Conservation (phyloP, 1,140 invertebrate genomes). For the Frieseomelitta varia region DNA sequence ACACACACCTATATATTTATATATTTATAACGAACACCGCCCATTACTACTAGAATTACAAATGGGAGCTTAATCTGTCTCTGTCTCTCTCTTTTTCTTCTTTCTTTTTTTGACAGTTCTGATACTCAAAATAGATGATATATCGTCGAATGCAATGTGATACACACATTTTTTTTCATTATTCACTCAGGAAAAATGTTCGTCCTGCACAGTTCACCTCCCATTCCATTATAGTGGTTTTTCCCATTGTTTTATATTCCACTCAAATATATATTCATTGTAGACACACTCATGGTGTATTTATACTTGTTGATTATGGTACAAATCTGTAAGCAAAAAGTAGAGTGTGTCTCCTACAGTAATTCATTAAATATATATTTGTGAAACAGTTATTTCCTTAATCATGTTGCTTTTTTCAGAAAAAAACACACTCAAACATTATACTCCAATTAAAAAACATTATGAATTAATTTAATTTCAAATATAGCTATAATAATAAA, state of each 20-base stretch:
- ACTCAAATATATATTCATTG: constrained; percentile 71
- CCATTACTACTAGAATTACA: constrained; percentile 82
- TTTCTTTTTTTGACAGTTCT: constrained; percentile 64
- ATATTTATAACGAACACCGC: constrained; percentile 82
- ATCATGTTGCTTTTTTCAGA: background rate
- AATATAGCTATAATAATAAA: background rate
- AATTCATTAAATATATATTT: constrained; percentile 28
- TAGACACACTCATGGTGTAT: constrained; percentile 78
- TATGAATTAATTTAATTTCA: background rate
- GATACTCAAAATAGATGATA: constrained; percentile 78
- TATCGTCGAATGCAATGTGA: constrained; percentile 77
- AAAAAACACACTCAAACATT: background rate
- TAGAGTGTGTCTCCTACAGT: constrained; percentile 58
- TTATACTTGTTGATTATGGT: constrained; percentile 79
- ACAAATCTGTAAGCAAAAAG: constrained; percentile 80
- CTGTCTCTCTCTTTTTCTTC: constrained; percentile 50
- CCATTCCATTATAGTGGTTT: constrained; percentile 73
- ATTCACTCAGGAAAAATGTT: constrained; percentile 73
- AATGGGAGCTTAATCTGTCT: constrained; percentile 75
- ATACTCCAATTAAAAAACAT: background rate
- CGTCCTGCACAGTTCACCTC: constrained; percentile 74
- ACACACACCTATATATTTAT: constrained; percentile 63
- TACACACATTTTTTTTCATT: constrained; percentile 62
- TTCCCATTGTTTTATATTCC: constrained; percentile 72
- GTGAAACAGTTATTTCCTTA: constrained; percentile 17